Base-by-base conservation (phyloP, 53 echinoderm and acorn worm genomes). In the Paelopatides confundens region DNA sequence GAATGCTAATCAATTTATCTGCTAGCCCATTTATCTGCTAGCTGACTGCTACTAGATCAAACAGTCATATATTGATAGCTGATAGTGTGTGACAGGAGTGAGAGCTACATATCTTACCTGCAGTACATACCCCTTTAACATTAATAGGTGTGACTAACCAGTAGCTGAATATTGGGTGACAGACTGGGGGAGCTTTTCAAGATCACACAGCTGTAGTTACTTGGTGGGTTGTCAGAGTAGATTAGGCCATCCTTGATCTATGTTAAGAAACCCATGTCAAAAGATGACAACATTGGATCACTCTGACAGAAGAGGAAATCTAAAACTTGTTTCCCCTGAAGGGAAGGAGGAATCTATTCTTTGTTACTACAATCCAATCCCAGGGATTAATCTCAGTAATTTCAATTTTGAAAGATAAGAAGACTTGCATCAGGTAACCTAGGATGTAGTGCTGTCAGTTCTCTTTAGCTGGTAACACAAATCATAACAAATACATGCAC, bases 181-280 rank as follows among this genome's bases (percentile, higher is more conserved):
- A 1, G 30, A 35, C 36, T 68, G 68, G 36, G 68, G 68, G 68
- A 68, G 68, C 36, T 68, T 32, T 68, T 12, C 68, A 68, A 9
- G 31, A 33, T 68, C 63, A 68, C 14, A 35, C 68, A 68, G 68
- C 68, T 68, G 68, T 68, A 33, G 34, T 35, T 11, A 13, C 33
- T 68, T 68, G 31, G 33, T 68, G 68, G 68, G 68, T 32, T 68
- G 68, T 68, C 68, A 68, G 68, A 7, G 68, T 31, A 35, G 68
- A 68, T 68, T 68, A 68, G 68, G 68, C 31, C 68, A 68, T 15
- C 32, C 18, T 32, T 31, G 68, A 31, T 21, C 31, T 32, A 9
- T 68, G 35, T 32, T 28, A 68, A 31, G 10, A 31, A 35, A 68
- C 18, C 43, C 68, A 7, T 68, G 68, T 68, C 35, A 68, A 35